phyloP scores from a whole-genome alignment of 64 coral and sea anemone genomes.

The Montipora efflorescens region DNA sequence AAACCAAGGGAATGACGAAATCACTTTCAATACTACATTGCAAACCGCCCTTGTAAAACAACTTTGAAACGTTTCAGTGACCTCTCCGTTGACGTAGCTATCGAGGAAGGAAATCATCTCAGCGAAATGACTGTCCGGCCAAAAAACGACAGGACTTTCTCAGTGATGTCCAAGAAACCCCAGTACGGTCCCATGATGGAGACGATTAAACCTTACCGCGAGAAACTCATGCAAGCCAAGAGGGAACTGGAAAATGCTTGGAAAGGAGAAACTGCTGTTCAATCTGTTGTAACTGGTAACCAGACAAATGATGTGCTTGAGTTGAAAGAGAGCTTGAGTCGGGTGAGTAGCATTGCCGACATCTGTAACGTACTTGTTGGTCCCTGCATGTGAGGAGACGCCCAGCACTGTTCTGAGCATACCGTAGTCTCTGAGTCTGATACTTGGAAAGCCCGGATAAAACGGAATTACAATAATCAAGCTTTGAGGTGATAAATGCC shows the following conservation, averaged over 20 bases:
- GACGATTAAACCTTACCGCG: slow-evolving; percentile 59
- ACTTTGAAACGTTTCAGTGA: slow-evolving; percentile 39
- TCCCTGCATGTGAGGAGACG: too few relatives aligned
- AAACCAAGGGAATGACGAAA: too few relatives aligned
- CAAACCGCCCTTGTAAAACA: too few relatives aligned
- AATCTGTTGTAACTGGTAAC: neutral
- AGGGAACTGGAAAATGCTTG: slow-evolving; percentile 66
- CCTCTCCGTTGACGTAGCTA: slow-evolving; percentile 79
- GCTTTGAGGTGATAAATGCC: neutral
- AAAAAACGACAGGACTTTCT: slow-evolving; percentile 51
- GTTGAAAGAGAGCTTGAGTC: slow-evolving; percentile 27
- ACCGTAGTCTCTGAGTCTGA: too few relatives aligned
- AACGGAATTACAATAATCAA: neutral
- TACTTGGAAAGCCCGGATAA: neutral
- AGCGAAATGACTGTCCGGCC: slow-evolving; percentile 63
- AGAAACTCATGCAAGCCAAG: slow-evolving; percentile 77
- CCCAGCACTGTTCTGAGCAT: too few relatives aligned
- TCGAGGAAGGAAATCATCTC: slow-evolving; percentile 68
- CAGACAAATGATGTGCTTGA: neutral
- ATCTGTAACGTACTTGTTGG: too few relatives aligned
- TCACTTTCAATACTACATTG: too few relatives aligned
- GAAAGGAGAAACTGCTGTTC: slow-evolving; percentile 28
- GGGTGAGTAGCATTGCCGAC: neutral
- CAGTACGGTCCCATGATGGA: slow-evolving; percentile 82
- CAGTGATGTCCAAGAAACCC: slow-evolving; percentile 70